Percentiles rank a stretch among this genome's conserved stretches.
phyloP scores from a whole-genome alignment of 2,113 vertebrate genomes.

The Saguinus midas region DNA sequence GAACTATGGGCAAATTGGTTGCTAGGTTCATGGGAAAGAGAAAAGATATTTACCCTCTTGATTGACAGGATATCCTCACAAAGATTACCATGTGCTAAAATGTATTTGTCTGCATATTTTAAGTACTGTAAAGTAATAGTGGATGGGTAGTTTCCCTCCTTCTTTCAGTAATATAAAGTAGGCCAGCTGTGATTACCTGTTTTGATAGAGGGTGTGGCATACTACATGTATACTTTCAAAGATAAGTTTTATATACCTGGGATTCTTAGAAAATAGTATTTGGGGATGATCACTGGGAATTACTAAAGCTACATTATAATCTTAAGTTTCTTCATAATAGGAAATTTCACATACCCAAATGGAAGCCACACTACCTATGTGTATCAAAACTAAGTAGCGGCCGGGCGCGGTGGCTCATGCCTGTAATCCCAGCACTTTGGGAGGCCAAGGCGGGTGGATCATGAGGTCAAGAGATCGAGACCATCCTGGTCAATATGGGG shows the following conservation, averaged over 20 bases:
- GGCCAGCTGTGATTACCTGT: neutral
- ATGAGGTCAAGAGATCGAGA: no score
- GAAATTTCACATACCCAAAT: conserved; percentile 35
- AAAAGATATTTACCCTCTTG: neutral
- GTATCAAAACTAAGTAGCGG: conserved; percentile 17
- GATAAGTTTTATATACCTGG: neutral
- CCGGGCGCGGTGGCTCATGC: no score
- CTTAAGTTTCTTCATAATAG: conserved; percentile 8
- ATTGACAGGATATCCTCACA: conserved; percentile 9
- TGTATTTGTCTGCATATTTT: neutral
- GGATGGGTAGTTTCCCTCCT: neutral
- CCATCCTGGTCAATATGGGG: no score
- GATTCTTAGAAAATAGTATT: conserved; percentile 37
- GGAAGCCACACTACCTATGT: neutral
- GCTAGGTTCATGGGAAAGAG: neutral
- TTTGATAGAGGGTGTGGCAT: neutral
- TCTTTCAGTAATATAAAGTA: neutral
- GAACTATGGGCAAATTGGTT: conserved; percentile 27
- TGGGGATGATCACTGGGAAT: conserved; percentile 41
- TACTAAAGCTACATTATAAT: conserved; percentile 30
- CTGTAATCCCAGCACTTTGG: no score
- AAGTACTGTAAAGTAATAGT: neutral
- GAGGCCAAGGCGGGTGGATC: no score
- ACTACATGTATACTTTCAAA: conserved; percentile 10
- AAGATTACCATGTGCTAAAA: neutral